These are phyloP conservation scores for Drosophila busckii DNA, from an alignment of 1,140 invertebrate species.

Conservation along the genomic window DNA sequence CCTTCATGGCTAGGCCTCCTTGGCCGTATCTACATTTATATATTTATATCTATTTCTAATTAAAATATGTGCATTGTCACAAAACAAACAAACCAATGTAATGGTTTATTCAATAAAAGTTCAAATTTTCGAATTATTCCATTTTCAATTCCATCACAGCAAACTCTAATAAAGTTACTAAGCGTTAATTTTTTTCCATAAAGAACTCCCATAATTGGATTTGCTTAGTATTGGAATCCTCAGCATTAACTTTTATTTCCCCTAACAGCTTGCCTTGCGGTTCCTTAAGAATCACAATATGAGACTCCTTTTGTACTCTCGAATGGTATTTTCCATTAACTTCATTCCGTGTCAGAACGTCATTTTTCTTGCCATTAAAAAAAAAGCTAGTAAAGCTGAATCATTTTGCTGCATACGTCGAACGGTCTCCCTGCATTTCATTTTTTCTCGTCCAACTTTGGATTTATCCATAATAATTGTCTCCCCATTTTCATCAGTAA, in stretches of 20 bases:
- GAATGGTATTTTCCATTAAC: background rate
- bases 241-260: background rate
- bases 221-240: background rate
- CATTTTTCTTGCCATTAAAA: background rate
- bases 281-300: background rate
- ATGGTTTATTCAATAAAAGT: too few relatives aligned
- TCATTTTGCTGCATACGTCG: background rate
- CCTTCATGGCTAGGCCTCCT: too few relatives aligned
- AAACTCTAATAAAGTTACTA: too few relatives aligned
- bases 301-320: background rate
- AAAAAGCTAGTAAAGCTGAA: background rate
- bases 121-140: too few relatives aligned
- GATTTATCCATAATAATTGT: background rate
- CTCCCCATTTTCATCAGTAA: too few relatives aligned
- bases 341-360: background rate
- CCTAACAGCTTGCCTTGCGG: background rate
- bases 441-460: background rate
- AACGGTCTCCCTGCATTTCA: background rate
- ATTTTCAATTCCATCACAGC: too few relatives aligned
- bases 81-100: too few relatives aligned
- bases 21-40: too few relatives aligned
- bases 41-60: too few relatives aligned
- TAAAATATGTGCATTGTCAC: too few relatives aligned
- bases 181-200: background rate
- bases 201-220: background rate